Evolutionary conservation across 2,113 vertebrate genomes (phyloP).

Genomic region (Sturnus vulgaris): DNA sequence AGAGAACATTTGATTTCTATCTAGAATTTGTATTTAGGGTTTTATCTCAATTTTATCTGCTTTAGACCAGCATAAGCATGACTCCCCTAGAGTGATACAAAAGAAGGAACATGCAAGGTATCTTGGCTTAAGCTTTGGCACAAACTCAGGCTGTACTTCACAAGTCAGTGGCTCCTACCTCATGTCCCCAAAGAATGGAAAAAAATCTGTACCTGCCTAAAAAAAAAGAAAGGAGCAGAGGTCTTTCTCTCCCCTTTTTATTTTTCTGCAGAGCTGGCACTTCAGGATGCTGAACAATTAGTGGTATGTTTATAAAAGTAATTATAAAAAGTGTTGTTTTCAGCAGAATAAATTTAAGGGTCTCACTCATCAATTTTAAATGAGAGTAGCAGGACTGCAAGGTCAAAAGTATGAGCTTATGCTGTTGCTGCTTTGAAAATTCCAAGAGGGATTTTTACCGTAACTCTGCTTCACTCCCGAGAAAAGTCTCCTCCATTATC

Average conservation of each 20-base stretch:
- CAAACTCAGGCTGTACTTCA: neutral
- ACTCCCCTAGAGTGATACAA: neutral
- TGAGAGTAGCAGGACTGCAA: neutral
- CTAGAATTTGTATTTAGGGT: neutral
- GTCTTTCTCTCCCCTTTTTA: neutral
- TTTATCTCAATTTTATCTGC: neutral
- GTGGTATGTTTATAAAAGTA: neutral
- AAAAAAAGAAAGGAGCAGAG: neutral
- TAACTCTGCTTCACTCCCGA: neutral
- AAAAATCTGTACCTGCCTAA: neutral
- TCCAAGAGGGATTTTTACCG: neutral
- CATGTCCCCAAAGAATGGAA: neutral
- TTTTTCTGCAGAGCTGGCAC: slow-evolving; percentile 5
- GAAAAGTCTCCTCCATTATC: neutral
- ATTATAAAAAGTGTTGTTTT: slow-evolving; percentile 22
- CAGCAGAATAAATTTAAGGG: slow-evolving; percentile 26
- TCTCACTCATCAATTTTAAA: slow-evolving; percentile 43
- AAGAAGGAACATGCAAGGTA: neutral
- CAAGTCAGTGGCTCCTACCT: neutral
- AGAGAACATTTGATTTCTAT: neutral
- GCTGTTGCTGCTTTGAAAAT: neutral
- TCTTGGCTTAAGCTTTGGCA: neutral
- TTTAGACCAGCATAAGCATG: neutral
- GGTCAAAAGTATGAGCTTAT: slow-evolving; percentile 6
- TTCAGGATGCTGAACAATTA: slow-evolving; percentile 5